Base-by-base conservation (phyloP, 2,888 invertebrate genomes). In the Euzophera pinguis region DNA sequence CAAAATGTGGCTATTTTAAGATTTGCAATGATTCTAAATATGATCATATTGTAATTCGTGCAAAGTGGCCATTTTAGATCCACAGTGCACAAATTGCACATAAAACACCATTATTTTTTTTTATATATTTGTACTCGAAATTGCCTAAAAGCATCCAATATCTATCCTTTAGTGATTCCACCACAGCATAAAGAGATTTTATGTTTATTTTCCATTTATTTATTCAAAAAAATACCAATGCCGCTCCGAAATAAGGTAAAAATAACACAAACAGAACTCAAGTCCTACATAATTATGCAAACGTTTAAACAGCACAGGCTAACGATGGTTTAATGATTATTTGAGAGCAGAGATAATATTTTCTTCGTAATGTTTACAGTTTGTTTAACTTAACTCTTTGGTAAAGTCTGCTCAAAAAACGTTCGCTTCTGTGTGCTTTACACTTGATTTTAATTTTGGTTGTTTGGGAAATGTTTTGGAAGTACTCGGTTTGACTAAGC, bases 291-390 rank as follows among this genome's bases (percentile, higher is more conserved):
- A 60, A 58, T 56, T 59, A 59, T 56, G 60, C 53, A 57, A 58
- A 63, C 55, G 43, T 58, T 55, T 47, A 63, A 62, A 58, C 64
- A 62, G 56, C 57, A 62, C 59, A 47, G 52, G 53, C 53, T 48
- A 47, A 39, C 56, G 55, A 57, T 52, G 55, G 58, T 54, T 57
- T 69, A 69, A 70, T 70, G 68, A 68, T 64, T 69, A 70, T 68
- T 69, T 42, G 60, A 70, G 71, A 62, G 68, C 58, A 57, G 43
- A 59, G 59, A 60, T 56, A 72, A 72, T 72, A 68, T 71, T 70
- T 60, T 64, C 57, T 60, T 54, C 45, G 45, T 1, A 29, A 5
- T 45, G 32, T 32, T 32, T 45, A 6, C 32, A 32, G 45, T 61
- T 14, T 45, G 12, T 14, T 14, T 13, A 45, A 45, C 45, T 34